Percentiles rank a stretch among this genome's conserved stretches.
phyloP scores from a whole-genome alignment of 2,113 vertebrate species.

The Piaya cayana region DNA sequence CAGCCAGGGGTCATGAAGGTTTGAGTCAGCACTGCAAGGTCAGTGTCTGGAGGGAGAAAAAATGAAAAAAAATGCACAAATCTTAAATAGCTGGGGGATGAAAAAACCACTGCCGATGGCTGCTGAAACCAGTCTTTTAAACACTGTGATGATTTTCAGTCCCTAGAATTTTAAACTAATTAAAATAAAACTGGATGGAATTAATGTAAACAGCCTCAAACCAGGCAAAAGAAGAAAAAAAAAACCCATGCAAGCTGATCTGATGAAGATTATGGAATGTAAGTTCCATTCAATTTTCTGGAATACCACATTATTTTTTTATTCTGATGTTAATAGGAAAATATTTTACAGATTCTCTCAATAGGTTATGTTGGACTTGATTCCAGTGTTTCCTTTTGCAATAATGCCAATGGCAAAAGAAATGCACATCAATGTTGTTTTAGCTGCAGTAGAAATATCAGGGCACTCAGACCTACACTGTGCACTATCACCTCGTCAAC shows the following conservation, averaged over 20 bases:
- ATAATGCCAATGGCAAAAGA: constrained; percentile 71
- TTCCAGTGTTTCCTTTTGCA: constrained; percentile 66
- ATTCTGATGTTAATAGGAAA: constrained; percentile 63
- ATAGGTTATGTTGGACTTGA: constrained; percentile 62
- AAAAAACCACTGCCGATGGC: background rate
- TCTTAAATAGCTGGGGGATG: constrained; percentile 9
- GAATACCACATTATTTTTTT: constrained; percentile 62
- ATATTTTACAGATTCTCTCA: constrained; percentile 67
- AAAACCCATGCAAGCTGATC: constrained; percentile 22
- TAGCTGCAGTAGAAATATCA: constrained; percentile 71
- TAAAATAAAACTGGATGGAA: constrained; percentile 43
- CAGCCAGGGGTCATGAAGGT: background rate
- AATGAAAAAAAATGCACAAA: background rate
- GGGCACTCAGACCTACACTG: constrained; percentile 40
- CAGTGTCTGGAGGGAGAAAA: background rate
- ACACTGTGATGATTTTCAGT: background rate
- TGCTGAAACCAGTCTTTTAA: constrained; percentile 7
- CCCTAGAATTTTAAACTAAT: constrained; percentile 47
- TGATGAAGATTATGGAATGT: constrained; percentile 21
- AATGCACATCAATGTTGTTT: constrained; percentile 71
- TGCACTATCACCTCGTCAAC: constrained; percentile 60
- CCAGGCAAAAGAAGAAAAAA: background rate
- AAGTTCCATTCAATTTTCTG: constrained; percentile 58
- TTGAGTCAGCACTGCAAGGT: background rate
- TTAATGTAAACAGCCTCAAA: constrained; percentile 45